These are phyloP conservation scores for Sylvicola cinctus DNA, from an alignment of 2,888 invertebrate genomes.

Conservation along the genomic window DNA sequence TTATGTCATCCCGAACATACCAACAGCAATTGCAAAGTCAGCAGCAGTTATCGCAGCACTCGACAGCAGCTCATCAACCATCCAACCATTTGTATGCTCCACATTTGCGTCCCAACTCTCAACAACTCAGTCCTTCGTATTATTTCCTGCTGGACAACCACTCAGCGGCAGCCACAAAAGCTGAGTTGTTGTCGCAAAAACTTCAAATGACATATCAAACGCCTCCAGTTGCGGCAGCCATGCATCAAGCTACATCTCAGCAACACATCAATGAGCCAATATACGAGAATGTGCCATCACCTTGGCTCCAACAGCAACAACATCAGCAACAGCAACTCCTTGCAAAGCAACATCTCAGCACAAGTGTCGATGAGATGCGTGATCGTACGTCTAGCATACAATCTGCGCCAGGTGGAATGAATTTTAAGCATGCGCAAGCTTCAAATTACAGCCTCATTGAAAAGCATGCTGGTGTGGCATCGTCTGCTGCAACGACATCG, in stretches of 20 bases:
- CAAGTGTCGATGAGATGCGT: conserved; percentile 14
- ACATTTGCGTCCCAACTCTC: neutral
- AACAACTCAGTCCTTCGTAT: conserved; percentile 1
- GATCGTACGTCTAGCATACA: conserved; percentile 43
- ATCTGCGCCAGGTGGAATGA: conserved; percentile 41
- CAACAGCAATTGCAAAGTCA: conserved; percentile 6
- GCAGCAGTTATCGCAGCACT: neutral
- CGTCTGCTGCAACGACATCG: conserved; percentile 7
- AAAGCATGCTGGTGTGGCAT: conserved; percentile 11
- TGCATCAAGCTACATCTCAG: conserved; percentile 19
- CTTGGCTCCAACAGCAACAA: conserved; percentile 29
- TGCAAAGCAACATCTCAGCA: neutral
- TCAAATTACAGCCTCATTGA: conserved; percentile 25
- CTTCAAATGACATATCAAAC: neutral
- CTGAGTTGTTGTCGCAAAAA: neutral
- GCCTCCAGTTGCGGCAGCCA: conserved; percentile 10
- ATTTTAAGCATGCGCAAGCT: conserved; percentile 26
- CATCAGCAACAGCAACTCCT: conserved; percentile 10
- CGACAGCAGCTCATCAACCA: neutral
- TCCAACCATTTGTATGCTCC: neutral
- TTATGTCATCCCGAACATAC: conserved; percentile 50
- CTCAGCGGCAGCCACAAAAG: neutral
- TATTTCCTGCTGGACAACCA: neutral
- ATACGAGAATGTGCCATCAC: conserved; percentile 59
- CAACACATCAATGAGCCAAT: conserved; percentile 46